Base-by-base conservation (phyloP, 1,140 invertebrate species). In the Macrobrachium nipponense region DNA sequence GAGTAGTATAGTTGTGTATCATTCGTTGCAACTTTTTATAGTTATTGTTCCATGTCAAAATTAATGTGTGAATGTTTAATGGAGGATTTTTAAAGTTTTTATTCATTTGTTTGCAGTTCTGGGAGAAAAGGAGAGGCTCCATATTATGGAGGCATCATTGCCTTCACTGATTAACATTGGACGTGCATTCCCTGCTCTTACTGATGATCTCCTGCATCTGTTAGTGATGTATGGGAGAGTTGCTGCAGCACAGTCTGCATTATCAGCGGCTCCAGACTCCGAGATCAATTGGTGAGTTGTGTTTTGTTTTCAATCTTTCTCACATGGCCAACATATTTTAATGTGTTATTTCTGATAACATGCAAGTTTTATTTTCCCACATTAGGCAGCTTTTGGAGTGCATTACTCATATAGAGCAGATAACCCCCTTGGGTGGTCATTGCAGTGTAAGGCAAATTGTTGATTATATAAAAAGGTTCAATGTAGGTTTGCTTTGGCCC, bases 141-240 rank as follows among this genome's bases (percentile, higher is more conserved):
- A 95, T 90, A 94, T 98, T 80, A 97, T 98, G 90, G 93, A 95
- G 88, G 94, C 95, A 18, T 94, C 96, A 10, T 91, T 99, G 62
- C 95, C 96, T 60, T 95, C 96, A 0, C 92, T 99, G 36, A 95
- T 97, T 2, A 92, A 96, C 62, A 96, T 99, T 88, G 97, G 96
- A 89, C 93, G 95, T 87, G 97, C 97, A 0, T 99, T 99, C 91
- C 98, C 98, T 36, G 96, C 97, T 3, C 92, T 99, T 5, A 94
- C 95, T 58, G 97, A 98, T 87, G 98, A 99, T 89, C 95, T 96
- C 11, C 94, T 96, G 0, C 94, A 94, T 23, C 92, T 99, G 15
- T 90, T 99, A 60, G 93, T 97, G 89, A 97, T 98, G 91, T 92
- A 98, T 43, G 97, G 96, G 11, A 93, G 96, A 88, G 95, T 98